A percentile compares a stretch with the other conserved stretches of the same genome.
Conservation (phyloP, 2,888 invertebrate species). For the Conus canariensis region DNA sequence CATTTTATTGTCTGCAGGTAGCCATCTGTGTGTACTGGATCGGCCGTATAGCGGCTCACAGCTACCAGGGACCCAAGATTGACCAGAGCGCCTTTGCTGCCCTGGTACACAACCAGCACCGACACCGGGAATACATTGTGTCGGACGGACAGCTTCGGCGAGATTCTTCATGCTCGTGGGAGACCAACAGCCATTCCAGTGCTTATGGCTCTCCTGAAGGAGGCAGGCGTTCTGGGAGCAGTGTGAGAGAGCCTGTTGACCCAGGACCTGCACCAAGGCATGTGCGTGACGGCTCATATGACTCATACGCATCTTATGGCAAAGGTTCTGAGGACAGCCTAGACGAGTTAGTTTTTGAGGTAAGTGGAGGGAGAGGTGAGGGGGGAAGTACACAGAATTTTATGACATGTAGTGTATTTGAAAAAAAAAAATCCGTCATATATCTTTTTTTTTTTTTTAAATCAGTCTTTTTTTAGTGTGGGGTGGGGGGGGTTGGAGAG, state of each 20-base stretch:
- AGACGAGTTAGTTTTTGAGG: conserved; percentile 60
- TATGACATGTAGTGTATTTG: too few species aligned
- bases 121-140: conserved; percentile 63
- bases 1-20: conserved; percentile 63
- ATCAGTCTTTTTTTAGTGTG: too few species aligned
- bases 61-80: conserved; percentile 72
- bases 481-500: too few species aligned
- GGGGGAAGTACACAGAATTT: too few species aligned
- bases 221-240: conserved; percentile 21
- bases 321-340: conserved; percentile 65
- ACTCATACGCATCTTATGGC: conserved; percentile 69
- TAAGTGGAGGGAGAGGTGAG: background rate
- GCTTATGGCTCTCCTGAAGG: conserved; percentile 60
- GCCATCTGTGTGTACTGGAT: conserved; percentile 76
- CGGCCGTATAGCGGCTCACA: conserved; percentile 60
- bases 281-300: conserved; percentile 68
- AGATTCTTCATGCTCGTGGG: conserved; percentile 58
- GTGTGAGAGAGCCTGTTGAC: conserved; percentile 45
- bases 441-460: too few species aligned
- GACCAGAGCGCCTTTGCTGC: conserved; percentile 76
- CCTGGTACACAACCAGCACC: conserved; percentile 61
- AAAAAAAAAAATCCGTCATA: too few species aligned
- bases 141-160: conserved; percentile 58
- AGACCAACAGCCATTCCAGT: conserved; percentile 59
- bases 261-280: conserved; percentile 45